These are phyloP conservation scores for Spodoptera littoralis DNA, from an alignment of 2,888 invertebrate species.

Conservation along the genomic window DNA sequence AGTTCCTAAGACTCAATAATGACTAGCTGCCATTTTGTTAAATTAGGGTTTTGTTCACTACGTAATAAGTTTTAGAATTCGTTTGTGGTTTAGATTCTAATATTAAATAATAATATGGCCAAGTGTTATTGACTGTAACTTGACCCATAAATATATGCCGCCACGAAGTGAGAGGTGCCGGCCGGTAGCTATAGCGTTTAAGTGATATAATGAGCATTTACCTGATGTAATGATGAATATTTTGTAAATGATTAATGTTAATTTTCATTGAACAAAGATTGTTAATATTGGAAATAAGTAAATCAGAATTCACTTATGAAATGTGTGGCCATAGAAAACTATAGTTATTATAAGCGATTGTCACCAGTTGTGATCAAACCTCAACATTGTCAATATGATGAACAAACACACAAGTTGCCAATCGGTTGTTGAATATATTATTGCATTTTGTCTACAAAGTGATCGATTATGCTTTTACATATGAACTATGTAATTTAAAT, in stretches of 20 bases:
- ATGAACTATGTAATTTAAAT: constrained; percentile 79
- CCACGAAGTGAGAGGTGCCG: constrained; percentile 39
- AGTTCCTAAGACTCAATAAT: constrained; percentile 84
- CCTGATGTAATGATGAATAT: constrained; percentile 47
- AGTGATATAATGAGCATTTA: constrained; percentile 66
- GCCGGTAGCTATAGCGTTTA: constrained; percentile 62
- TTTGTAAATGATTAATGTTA: constrained; percentile 49
- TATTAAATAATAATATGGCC: constrained; percentile 55
- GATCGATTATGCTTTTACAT: constrained; percentile 79
- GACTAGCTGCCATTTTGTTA: constrained; percentile 80
- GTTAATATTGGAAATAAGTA: constrained; percentile 34
- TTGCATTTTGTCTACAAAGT: constrained; percentile 73
- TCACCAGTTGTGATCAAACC: constrained; percentile 40
- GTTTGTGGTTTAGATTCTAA: constrained; percentile 62
- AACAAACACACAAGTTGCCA: constrained; percentile 58
- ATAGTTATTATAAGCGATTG: constrained; percentile 43
- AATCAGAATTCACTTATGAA: constrained; percentile 53
- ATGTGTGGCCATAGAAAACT: constrained; percentile 62
- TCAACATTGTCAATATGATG: constrained; percentile 38
- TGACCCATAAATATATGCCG: constrained; percentile 42
- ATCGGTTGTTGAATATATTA: constrained; percentile 55
- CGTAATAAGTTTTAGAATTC: constrained; percentile 72
- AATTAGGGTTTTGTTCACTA: constrained; percentile 66
- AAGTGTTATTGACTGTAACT: constrained; percentile 40
- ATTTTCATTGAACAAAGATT: constrained; percentile 58